phyloP scores from a whole-genome alignment of 2,797 vertebrate species.

The Esox masquinongy region DNA sequence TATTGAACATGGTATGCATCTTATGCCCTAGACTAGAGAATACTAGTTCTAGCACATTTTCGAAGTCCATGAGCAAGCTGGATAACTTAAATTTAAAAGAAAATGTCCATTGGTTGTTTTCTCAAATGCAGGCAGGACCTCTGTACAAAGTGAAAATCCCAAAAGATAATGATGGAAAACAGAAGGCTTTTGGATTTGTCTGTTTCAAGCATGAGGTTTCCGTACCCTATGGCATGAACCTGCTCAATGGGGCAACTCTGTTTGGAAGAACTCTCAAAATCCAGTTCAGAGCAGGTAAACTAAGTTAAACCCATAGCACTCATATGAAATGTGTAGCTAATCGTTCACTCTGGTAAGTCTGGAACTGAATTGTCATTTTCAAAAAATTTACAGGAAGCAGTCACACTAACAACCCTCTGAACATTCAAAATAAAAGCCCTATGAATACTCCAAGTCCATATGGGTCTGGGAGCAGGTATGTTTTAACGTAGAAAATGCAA shows the following conservation, averaged over 20 bases:
- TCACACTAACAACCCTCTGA: slow-evolving; percentile 70
- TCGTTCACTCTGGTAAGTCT: not conserved
- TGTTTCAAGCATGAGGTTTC: slow-evolving; percentile 94
- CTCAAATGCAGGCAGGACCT: slow-evolving; percentile 84
- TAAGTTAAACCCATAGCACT: not conserved
- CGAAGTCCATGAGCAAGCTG: too few relatives aligned
- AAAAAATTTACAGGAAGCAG: slow-evolving; percentile 69
- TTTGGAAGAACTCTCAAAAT: slow-evolving; percentile 87
- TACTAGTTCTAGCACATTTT: too few relatives aligned
- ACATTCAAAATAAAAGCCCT: slow-evolving; percentile 68
- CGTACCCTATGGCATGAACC: slow-evolving; percentile 87
- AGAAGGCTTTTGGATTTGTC: slow-evolving; percentile 93
- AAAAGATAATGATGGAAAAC: slow-evolving; percentile 87
- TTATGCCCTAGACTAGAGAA: too few relatives aligned
- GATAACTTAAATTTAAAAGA: not conserved
- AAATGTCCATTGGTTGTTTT: not conserved
- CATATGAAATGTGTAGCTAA: not conserved
- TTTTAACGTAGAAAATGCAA: not conserved
- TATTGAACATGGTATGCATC: too few relatives aligned
- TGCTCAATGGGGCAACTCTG: slow-evolving; percentile 85
- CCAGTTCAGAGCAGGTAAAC: slow-evolving; percentile 89
- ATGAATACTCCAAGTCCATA: slow-evolving; percentile 70
- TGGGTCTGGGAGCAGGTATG: slow-evolving; percentile 66
- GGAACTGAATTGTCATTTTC: not conserved
- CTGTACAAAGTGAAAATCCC: slow-evolving; percentile 92